Conservation (phyloP, 2,888 invertebrate genomes). For the Rhorus exstirpatorius region DNA sequence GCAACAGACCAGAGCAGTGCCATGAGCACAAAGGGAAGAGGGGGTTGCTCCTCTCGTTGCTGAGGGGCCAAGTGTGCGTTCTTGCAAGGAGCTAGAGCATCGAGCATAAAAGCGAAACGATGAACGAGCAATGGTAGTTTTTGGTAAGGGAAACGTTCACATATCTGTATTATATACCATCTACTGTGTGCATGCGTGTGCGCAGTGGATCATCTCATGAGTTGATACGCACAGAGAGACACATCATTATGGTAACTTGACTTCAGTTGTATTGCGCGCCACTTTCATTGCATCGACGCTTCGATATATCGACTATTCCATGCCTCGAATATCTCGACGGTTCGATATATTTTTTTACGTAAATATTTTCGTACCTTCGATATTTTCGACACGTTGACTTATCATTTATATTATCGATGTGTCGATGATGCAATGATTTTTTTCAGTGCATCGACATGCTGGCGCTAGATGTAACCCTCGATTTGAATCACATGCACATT, state of each 20-base stretch:
- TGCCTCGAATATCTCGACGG: neutral
- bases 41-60: conserved; percentile 19
- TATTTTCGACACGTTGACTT: too few relatives aligned
- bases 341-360: neutral
- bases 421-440: too few relatives aligned
- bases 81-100: conserved; percentile 7
- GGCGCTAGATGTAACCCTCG: too few relatives aligned
- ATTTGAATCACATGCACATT: too few relatives aligned
- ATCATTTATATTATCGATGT: too few relatives aligned
- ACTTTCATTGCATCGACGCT: neutral
- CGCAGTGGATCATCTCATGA: neutral
- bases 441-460: too few relatives aligned
- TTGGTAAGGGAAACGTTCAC: conserved; percentile 13
- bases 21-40: conserved; percentile 25
- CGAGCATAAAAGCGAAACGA: conserved; percentile 33
- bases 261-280: neutral
- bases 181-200: neutral
- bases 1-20: conserved; percentile 30
- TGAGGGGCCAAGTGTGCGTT: conserved; percentile 17
- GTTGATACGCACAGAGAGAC: neutral
- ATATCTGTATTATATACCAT: conserved; percentile 13
- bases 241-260: neutral
- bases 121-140: conserved; percentile 26
- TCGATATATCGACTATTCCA: conserved; percentile 13
- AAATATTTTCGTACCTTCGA: neutral